These are phyloP conservation scores for Mareca strepera DNA, from an alignment of 2,797 vertebrate genomes.

Conservation along the genomic window DNA sequence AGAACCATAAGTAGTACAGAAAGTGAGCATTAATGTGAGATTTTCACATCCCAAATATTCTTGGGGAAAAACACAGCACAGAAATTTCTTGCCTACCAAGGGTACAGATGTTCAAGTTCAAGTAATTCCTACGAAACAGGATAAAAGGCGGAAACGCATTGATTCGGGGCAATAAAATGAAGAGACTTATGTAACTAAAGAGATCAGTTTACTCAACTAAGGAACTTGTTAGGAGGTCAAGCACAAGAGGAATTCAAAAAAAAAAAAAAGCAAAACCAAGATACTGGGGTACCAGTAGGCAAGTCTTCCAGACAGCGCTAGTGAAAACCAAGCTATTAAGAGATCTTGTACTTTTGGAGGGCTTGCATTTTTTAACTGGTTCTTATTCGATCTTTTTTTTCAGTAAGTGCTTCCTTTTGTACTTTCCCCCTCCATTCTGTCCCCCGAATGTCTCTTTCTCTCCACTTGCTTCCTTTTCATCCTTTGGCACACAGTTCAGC, in stretches of 20 bases:
- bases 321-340: not conserved
- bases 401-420: not conserved
- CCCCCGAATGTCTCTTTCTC: not conserved
- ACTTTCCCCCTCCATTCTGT: not conserved
- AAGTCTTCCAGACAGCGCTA: not conserved
- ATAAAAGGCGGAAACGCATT: not conserved
- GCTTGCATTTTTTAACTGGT: not conserved
- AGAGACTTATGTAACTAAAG: not conserved
- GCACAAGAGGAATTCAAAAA: not conserved
- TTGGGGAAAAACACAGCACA: not conserved
- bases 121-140: not conserved
- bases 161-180: not conserved
- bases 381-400: not conserved
- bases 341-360: not conserved
- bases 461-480: not conserved
- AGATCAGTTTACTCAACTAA: not conserved
- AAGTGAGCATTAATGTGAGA: not conserved
- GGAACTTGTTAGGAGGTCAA: not conserved
- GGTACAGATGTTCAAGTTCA: not conserved
- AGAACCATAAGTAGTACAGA: not conserved
- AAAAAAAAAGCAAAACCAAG: not conserved
- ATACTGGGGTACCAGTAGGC: not conserved
- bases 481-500: not conserved
- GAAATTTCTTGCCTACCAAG: not conserved
- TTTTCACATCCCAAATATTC: not conserved